Evolutionary conservation across 2,888 invertebrate species (phyloP).

Genomic region (Hyalella azteca): DNA sequence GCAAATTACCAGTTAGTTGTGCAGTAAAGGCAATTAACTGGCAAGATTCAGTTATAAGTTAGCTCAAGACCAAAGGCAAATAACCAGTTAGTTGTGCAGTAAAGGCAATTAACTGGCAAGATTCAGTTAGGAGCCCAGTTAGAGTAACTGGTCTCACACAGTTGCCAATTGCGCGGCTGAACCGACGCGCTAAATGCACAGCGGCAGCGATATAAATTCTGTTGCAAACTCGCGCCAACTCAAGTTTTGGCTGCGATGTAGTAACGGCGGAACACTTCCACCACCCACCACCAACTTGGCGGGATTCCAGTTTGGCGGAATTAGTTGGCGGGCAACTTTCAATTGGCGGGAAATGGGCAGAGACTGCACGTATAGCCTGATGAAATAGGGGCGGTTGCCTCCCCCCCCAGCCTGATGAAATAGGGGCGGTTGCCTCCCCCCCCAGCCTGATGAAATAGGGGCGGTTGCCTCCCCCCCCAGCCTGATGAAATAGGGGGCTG

Average conservation of each 20-base stretch:
- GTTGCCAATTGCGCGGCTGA: no score
- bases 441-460: not conserved
- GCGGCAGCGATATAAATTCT: conserved; percentile 1
- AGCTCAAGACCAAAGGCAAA: no score
- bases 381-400: no score
- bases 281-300: not conserved
- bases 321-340: conserved; percentile 1
- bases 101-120: no score
- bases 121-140: no score
- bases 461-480: not conserved
- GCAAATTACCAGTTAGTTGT: no score
- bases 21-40: no score
- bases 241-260: not conserved
- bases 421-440: not conserved
- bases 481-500: conserved; percentile 2
- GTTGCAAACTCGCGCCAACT: not conserved
- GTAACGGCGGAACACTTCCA: not conserved
- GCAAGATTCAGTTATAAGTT: no score
- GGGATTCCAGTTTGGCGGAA: not conserved
- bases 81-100: no score
- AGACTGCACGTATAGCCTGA: not conserved
- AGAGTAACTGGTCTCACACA: no score
- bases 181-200: no score
- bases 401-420: not conserved
- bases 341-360: conserved; percentile 15